A percentile compares a stretch with the other conserved stretches of the same genome.
Conservation (phyloP, 2,797 vertebrate genomes). For the Poecilia wingei region DNA sequence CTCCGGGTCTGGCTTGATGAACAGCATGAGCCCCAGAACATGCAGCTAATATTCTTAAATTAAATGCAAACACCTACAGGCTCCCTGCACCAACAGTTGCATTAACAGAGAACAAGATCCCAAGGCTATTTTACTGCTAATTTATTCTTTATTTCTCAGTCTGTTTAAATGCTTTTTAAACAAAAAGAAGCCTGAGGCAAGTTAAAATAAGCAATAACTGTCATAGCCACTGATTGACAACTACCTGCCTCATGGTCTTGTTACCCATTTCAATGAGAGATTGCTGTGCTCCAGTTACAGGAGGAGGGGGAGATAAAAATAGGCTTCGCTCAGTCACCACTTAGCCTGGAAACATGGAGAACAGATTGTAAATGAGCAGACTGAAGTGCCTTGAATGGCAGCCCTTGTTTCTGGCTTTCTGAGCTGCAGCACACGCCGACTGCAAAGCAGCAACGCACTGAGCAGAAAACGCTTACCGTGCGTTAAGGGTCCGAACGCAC, state of each 20-base stretch:
- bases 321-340: constrained; percentile 77
- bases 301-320: constrained; percentile 71
- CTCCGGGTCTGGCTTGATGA: constrained; percentile 50
- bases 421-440: constrained; percentile 54
- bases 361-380: constrained; percentile 75
- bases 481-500: constrained; percentile 34
- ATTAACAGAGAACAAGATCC: constrained; percentile 12
- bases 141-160: constrained; percentile 13
- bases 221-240: constrained; percentile 50
- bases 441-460: constrained; percentile 55
- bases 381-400: constrained; percentile 75
- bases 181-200: constrained; percentile 2
- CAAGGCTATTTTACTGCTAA: background rate
- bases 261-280: constrained; percentile 60
- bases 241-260: constrained; percentile 54
- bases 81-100: constrained; percentile 23
- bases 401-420: constrained; percentile 63
- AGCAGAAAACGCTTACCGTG: constrained; percentile 53
- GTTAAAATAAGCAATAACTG: constrained; percentile 26
- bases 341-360: constrained; percentile 73
- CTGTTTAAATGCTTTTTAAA: background rate
- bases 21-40: constrained; percentile 34
- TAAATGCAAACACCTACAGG: constrained; percentile 35
- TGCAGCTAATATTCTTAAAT: constrained; percentile 21
- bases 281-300: constrained; percentile 70